Evolutionary conservation across 2,888 invertebrate genomes (phyloP).

Genomic region (Meandrusa payeni): DNA sequence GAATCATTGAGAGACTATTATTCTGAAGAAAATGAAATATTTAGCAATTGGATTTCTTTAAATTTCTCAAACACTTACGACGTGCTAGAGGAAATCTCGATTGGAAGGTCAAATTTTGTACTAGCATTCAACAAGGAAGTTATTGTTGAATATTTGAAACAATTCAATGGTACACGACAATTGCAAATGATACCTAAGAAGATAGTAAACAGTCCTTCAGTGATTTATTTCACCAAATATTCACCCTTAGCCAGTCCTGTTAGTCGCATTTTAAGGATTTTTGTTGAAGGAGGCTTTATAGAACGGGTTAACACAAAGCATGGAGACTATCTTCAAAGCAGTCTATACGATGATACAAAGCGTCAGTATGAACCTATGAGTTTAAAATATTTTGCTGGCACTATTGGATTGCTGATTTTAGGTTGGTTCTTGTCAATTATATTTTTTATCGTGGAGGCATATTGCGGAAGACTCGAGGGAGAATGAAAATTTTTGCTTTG

Average conservation of each 20-base stretch:
- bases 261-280: conserved; percentile 37
- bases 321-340: conserved; percentile 3
- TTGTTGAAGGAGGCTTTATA: conserved; percentile 45
- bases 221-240: conserved; percentile 48
- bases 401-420: conserved; percentile 13
- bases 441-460: conserved; percentile 16
- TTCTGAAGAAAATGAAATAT: conserved; percentile 40
- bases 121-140: conserved; percentile 47
- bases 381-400: conserved; percentile 17
- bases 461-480: conserved; percentile 13
- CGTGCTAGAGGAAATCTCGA: conserved; percentile 40
- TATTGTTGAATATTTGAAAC: conserved; percentile 39
- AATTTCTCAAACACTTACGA: conserved; percentile 29
- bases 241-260: conserved; percentile 42
- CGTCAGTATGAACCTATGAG: conserved; percentile 19
- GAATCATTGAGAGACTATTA: conserved; percentile 45
- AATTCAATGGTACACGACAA: conserved; percentile 38
- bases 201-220: conserved; percentile 52
- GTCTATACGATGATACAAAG: background rate
- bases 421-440: conserved; percentile 15
- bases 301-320: conserved; percentile 10
- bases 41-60: conserved; percentile 42
- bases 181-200: conserved; percentile 53
- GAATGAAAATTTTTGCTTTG: background rate
- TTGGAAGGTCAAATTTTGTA: conserved; percentile 44